phyloP scores from a whole-genome alignment of 2,888 invertebrate species.

The Dryobotodes eremita region DNA sequence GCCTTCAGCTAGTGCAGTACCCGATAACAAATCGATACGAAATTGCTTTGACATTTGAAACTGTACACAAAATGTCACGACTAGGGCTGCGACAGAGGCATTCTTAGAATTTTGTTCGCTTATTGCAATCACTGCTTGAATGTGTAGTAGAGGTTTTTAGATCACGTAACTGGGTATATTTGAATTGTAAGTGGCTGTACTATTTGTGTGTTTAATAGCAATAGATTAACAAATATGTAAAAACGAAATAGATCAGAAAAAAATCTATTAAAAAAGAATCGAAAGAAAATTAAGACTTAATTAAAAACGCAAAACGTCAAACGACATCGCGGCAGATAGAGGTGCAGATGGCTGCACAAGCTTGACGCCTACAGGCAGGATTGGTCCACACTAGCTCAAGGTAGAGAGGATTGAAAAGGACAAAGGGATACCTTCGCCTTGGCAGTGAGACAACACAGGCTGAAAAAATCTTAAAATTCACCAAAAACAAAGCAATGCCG shows the following conservation, averaged over 20 bases:
- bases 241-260: neutral
- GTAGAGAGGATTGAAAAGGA: neutral
- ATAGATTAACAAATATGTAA: neutral
- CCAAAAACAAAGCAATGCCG: neutral
- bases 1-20: slow-evolving; percentile 58
- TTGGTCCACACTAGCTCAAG: neutral
- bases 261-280: neutral
- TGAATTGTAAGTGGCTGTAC: neutral
- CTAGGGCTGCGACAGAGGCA: slow-evolving; percentile 46
- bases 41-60: slow-evolving; percentile 67
- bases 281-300: neutral
- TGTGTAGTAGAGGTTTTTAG: neutral
- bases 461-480: neutral
- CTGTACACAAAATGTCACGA: slow-evolving; percentile 64
- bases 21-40: slow-evolving; percentile 65
- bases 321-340: neutral
- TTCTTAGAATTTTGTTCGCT: slow-evolving; percentile 59
- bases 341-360: neutral
- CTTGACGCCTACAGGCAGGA: neutral
- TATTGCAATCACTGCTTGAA: slow-evolving; percentile 40
- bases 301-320: neutral
- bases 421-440: neutral
- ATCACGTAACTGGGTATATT: neutral
- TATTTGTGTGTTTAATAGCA: neutral
- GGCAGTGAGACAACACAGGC: neutral